These are phyloP conservation scores for Clarias fuscus DNA, from an alignment of 2,797 vertebrate species.

Conservation along the genomic window DNA sequence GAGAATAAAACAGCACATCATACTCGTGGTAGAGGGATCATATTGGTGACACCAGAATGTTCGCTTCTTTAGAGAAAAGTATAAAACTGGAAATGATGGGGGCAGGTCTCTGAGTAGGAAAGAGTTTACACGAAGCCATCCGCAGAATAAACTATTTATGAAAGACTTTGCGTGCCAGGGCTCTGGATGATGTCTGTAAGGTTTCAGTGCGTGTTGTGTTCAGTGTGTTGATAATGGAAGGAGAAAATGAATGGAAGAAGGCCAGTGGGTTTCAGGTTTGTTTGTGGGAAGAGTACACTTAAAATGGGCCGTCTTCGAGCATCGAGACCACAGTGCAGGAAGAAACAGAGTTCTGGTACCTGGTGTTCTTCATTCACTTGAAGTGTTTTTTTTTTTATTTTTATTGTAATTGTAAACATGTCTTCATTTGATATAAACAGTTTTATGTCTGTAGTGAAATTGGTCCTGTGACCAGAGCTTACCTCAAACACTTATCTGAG, in stretches of 20 bases:
- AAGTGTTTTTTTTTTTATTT: neutral
- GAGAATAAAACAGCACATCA: neutral
- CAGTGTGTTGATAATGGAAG: neutral
- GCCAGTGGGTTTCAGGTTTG: neutral
- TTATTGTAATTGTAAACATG: slow-evolving; percentile 1
- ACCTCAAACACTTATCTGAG: neutral
- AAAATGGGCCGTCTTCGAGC: neutral
- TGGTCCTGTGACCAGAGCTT: neutral
- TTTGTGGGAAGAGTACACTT: slow-evolving; percentile 1
- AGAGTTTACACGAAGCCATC: slow-evolving; percentile 6
- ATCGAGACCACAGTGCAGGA: neutral
- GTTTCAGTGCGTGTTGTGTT: neutral
- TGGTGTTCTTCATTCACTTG: neutral
- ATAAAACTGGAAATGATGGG: neutral
- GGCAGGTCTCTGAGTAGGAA: neutral
- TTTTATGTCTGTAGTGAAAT: neutral
- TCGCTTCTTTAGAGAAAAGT: neutral
- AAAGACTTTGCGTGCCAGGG: neutral
- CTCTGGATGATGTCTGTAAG: neutral
- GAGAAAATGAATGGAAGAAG: neutral
- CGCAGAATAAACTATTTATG: slow-evolving; percentile 36
- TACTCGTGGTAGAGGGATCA: neutral
- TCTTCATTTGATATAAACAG: neutral
- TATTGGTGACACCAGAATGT: neutral
- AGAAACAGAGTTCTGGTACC: slow-evolving; percentile 16